Conservation (phyloP, 1,140 invertebrate genomes). For the Drosophila eugracilis region DNA sequence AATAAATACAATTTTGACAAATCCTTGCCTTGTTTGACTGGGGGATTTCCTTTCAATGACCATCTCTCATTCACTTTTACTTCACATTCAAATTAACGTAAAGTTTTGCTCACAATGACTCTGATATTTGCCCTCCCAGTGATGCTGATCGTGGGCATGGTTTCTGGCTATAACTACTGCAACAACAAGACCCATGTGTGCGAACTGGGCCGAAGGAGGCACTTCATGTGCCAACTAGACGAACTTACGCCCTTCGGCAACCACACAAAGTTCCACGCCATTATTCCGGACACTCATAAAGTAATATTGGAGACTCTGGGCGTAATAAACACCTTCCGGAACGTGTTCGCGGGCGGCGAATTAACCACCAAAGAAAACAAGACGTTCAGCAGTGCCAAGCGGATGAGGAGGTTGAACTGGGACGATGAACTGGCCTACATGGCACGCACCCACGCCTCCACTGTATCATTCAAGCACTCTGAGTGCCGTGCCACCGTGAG, state of each 20-base stretch:
- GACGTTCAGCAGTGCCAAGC: constrained; percentile 33
- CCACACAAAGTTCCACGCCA: background rate
- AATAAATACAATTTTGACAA: constrained; percentile 51
- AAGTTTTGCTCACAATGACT: background rate
- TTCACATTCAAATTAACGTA: constrained; percentile 1
- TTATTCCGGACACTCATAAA: constrained; percentile 25
- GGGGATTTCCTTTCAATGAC: background rate
- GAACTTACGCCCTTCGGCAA: constrained; percentile 15
- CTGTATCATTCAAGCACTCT: constrained; percentile 51
- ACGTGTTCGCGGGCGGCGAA: constrained; percentile 41
- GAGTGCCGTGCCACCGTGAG: constrained; percentile 39
- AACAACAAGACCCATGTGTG: constrained; percentile 37
- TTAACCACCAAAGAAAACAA: background rate
- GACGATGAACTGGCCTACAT: constrained; percentile 60
- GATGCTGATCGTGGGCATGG: background rate
- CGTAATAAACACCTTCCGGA: constrained; percentile 21
- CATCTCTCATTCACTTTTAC: background rate
- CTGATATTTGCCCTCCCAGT: background rate
- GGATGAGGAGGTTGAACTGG: constrained; percentile 68
- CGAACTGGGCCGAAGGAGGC: background rate
- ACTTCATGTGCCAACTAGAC: constrained; percentile 49
- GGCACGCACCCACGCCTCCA: constrained; percentile 46
- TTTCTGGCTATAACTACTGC: constrained; percentile 59
- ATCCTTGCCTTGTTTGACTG: constrained; percentile 18
- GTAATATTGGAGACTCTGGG: constrained; percentile 1